Conservation (phyloP, 2,888 invertebrate species). For the Sialis lutaria region DNA sequence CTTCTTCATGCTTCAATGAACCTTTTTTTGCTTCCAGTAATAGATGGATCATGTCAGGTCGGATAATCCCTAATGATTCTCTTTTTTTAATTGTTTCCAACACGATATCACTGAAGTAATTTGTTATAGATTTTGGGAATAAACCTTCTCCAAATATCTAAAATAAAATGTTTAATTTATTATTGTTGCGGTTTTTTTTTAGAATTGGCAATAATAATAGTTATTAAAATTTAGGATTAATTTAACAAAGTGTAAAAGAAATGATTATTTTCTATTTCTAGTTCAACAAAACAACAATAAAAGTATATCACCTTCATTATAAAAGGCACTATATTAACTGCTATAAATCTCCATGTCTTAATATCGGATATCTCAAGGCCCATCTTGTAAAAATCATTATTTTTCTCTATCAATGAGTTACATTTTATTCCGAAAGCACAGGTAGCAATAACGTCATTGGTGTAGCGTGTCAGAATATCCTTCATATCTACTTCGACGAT, state of each 20-base stretch:
- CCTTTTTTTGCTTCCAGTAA: conserved; percentile 34
- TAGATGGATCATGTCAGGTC: conserved; percentile 31
- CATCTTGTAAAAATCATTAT: conserved; percentile 16
- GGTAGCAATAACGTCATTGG: conserved; percentile 10
- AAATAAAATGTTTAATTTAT: not conserved
- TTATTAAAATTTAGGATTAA: not conserved
- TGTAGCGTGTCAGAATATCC: conserved; percentile 8
- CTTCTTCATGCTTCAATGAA: conserved; percentile 10
- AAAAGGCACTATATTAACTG: conserved; percentile 7
- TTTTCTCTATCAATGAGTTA: conserved; percentile 8
- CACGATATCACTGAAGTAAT: conserved; percentile 8
- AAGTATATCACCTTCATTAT: conserved; percentile 4
- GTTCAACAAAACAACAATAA: not conserved
- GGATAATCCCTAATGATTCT: conserved; percentile 13
- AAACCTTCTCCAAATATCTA: not conserved
- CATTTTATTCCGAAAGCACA: conserved; percentile 9
- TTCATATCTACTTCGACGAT: conserved; percentile 8
- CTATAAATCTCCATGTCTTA: conserved; percentile 7
- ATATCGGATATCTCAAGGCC: conserved; percentile 29
- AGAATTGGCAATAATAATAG: not conserved
- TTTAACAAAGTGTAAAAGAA: not conserved
- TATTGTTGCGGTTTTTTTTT: too few species aligned
- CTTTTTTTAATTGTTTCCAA: conserved; percentile 12
- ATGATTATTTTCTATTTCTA: not conserved
- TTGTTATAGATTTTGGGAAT: not conserved